Conservation (phyloP, 2,888 invertebrate species). For the Melanargia galathea region DNA sequence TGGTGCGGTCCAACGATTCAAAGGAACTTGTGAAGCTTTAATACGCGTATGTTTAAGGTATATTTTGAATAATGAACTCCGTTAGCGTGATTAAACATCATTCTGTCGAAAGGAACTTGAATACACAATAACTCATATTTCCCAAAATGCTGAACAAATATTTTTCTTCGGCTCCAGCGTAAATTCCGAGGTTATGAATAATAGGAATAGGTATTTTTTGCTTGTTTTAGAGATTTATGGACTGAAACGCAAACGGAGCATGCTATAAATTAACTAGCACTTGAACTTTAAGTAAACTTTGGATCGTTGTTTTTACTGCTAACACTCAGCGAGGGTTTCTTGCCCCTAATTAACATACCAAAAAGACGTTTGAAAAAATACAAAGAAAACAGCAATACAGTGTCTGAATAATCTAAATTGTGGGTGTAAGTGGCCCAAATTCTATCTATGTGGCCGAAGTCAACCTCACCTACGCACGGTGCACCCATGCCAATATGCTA, state of each 20-base stretch:
- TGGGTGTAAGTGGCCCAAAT: too few relatives aligned
- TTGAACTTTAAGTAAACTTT: slow-evolving; percentile 5
- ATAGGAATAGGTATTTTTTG: slow-evolving; percentile 15
- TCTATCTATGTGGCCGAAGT: too few relatives aligned
- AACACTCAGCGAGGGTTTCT: not conserved
- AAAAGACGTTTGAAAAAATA: not conserved
- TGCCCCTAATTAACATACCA: not conserved
- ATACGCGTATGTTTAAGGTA: not conserved
- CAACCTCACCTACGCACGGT: too few relatives aligned
- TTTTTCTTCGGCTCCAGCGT: not conserved
- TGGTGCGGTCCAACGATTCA: not conserved
- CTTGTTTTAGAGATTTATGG: slow-evolving; percentile 12
- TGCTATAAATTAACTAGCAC: slow-evolving; percentile 15
- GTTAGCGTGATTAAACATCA: slow-evolving; percentile 9
- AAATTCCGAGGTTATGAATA: slow-evolving; percentile 5
- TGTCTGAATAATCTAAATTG: too few relatives aligned
- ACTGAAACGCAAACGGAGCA: slow-evolving; percentile 5
- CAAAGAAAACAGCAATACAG: not conserved
- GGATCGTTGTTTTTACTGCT: not conserved
- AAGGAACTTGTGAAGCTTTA: not conserved
- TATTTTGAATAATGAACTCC: slow-evolving; percentile 1
- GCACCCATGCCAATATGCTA: too few relatives aligned
- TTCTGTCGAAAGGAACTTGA: slow-evolving; percentile 6
- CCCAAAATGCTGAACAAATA: slow-evolving; percentile 5
- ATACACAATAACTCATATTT: slow-evolving; percentile 9